Evolutionary conservation across 2,113 vertebrate species (phyloP).

Genomic region (Halcyon malimbica): DNA sequence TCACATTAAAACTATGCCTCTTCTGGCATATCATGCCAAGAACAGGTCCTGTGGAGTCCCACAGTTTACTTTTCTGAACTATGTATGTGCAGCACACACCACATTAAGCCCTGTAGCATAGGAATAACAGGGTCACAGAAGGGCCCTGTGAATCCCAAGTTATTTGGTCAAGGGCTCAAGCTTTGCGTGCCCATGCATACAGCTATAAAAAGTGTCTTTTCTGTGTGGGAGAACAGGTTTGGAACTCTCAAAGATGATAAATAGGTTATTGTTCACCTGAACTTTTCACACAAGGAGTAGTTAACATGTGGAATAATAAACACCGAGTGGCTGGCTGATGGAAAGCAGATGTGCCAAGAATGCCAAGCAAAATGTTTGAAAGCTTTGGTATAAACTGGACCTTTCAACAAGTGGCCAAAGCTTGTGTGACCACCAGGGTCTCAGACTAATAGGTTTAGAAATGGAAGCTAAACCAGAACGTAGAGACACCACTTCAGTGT

Average conservation of each 20-base stretch:
- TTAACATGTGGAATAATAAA: constrained; percentile 67
- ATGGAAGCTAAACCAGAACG: neutral
- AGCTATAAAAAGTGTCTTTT: neutral
- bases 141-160: neutral
- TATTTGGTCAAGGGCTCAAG: neutral
- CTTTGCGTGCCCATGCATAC: neutral
- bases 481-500: neutral
- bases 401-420: neutral
- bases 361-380: neutral
- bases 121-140: neutral
- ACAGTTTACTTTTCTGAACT: neutral
- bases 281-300: constrained; percentile 53
- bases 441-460: neutral
- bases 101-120: neutral
- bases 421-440: neutral
- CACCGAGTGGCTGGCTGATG: constrained; percentile 40
- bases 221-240: neutral
- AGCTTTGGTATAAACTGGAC: neutral
- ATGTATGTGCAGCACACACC: neutral
- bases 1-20: neutral
- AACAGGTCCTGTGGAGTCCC: neutral
- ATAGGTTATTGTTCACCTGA: constrained; percentile 49
- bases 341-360: constrained; percentile 61
- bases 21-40: neutral
- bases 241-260: neutral